Evolutionary conservation across 1,140 invertebrate species (phyloP).

Genomic region (Eurosta solidaginis): DNA sequence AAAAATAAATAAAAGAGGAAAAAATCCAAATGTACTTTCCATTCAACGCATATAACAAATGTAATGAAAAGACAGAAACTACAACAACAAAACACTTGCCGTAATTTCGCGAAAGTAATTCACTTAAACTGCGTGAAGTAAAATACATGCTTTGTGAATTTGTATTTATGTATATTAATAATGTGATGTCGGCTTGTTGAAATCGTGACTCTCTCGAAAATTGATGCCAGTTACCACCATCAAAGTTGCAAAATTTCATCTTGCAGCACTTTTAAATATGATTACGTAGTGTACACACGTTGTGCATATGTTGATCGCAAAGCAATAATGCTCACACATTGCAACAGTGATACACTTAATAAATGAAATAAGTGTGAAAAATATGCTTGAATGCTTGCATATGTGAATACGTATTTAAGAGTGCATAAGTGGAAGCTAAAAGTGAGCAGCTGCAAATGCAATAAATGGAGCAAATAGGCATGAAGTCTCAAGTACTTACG

Average conservation of each 20-base stretch:
- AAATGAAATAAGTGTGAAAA: slow-evolving; percentile 18
- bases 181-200: not conserved
- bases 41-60: too few species aligned
- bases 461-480: slow-evolving; percentile 18
- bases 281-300: too few species aligned
- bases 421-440: not conserved
- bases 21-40: too few species aligned
- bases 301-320: too few species aligned
- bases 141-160: not conserved
- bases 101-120: not conserved
- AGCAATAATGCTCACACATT: not conserved
- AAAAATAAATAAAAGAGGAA: not conserved
- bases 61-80: not conserved
- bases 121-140: not conserved
- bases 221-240: slow-evolving; percentile 21
- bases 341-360: slow-evolving; percentile 16
- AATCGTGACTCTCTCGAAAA: slow-evolving; percentile 6
- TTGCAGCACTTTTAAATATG: not conserved
- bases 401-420: not conserved
- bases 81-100: not conserved
- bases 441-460: slow-evolving; percentile 9
- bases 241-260: not conserved
- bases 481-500: too few species aligned
- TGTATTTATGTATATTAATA: not conserved
- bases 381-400: not conserved